Conservation (phyloP, 37 sponge, comb jelly and placozoan genomes). For the Petrosia ficiformis region DNA sequence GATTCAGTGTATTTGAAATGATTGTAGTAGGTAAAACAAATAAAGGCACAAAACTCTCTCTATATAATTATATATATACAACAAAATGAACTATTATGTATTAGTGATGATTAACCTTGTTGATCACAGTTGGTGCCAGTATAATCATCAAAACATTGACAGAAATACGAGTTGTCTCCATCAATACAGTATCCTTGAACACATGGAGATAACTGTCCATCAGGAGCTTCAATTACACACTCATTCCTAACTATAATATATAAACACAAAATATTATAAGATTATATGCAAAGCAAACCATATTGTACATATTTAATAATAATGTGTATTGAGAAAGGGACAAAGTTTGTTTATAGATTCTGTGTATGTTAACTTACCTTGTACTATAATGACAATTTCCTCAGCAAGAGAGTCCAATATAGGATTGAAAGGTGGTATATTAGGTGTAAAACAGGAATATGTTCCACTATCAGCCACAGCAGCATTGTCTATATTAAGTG, state of each 20-base stretch:
- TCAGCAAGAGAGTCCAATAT: too few species aligned
- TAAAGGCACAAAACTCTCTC: too few species aligned
- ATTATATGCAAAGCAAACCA: too few species aligned
- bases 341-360: too few species aligned
- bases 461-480: background rate
- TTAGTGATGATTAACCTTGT: background rate
- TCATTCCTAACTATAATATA: constrained; percentile 21
- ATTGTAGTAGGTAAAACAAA: too few species aligned
- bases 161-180: background rate
- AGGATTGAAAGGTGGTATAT: background rate
- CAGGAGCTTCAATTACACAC: constrained; percentile 4
- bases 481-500: background rate
- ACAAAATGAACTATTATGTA: background rate
- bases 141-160: background rate
- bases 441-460: background rate
- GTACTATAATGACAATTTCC: background rate
- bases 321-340: too few species aligned
- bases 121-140: background rate
- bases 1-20: too few species aligned
- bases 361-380: background rate
- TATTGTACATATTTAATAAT: too few species aligned
- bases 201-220: constrained; percentile 21
- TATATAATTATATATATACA: too few species aligned
- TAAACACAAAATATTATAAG: too few species aligned
- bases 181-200: constrained; percentile 25